Conservation (phyloP, 2,797 vertebrate genomes). For the Pangasius sanitwongsei region DNA sequence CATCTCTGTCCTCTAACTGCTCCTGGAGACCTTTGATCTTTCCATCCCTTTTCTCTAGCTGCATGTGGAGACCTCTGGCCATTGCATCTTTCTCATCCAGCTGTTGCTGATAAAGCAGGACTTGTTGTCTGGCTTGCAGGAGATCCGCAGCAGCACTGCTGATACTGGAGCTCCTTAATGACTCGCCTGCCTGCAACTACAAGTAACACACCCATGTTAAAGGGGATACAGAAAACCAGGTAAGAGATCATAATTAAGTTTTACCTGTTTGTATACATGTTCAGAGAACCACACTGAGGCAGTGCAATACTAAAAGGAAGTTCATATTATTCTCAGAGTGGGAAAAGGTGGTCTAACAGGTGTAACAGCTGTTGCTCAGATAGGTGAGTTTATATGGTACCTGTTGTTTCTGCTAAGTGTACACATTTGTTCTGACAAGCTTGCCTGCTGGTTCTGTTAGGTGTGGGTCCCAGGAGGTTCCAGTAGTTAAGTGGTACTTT, state of each 20-base stretch:
- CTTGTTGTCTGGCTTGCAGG: constrained; percentile 88
- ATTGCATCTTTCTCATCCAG: constrained; percentile 53
- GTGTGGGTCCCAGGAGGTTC: background rate
- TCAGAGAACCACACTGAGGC: background rate
- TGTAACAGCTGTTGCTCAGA: background rate
- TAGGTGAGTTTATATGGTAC: background rate
- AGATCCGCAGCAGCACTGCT: constrained; percentile 91
- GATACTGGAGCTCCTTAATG: constrained; percentile 88
- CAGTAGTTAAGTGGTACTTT: too few relatives aligned
- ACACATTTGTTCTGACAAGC: background rate
- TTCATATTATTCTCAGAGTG: background rate
- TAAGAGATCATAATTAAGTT: background rate
- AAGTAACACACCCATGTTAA: background rate
- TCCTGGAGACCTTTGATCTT: constrained; percentile 4
- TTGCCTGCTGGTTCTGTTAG: background rate
- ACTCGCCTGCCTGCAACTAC: constrained; percentile 93
- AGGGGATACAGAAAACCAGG: background rate
- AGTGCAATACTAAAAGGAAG: background rate
- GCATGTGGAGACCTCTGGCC: background rate
- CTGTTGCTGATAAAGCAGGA: constrained; percentile 85
- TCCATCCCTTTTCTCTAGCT: constrained; percentile 12
- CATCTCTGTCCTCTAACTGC: constrained; percentile 67
- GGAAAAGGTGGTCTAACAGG: background rate
- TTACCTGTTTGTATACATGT: background rate
- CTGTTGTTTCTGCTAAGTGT: background rate